Evolutionary conservation across 1,140 invertebrate species (phyloP), one percentile per base, ranked within the genome.

Genomic region (Bombus turneri): DNA sequence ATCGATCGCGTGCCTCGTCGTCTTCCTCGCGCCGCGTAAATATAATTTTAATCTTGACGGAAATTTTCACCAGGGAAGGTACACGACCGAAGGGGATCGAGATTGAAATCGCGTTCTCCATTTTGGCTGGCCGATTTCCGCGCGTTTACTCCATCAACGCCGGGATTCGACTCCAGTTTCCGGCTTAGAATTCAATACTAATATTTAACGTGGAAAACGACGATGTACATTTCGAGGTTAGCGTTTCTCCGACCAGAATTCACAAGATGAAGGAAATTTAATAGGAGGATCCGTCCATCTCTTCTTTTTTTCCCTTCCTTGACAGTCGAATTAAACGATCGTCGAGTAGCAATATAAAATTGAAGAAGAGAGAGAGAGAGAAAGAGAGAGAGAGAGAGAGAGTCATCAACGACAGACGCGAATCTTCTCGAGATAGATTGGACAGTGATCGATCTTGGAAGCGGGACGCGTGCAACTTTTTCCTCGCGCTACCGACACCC

Each of bases 21-120:
- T 37, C 41, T 25, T 9, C n/a, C 28, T 2, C 34, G 37, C 34
- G 8, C 37, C 68, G 83, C 80, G 83, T 72, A 79, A 84, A 84
- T 84, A 84, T 84, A 80, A 84, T 84, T 84, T 84, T 84, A 84
- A 84, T 84, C 76, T 80, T 39, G 76, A 71, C 75, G 66, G 62
- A 37, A 79, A 84, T 72, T 84, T 72, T 34, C 25, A 80, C 9
- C 53, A 43, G n/a, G 13, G 25, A 47, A 69, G 41, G 74, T 68
- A 57, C 64, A 68, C 74, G 59, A 22, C n/a, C 0, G 34, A 22
- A 25, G 22, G 39, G 34, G 31, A 53, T 37, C 81, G 47, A 78
- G 62, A 83, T 83, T 72, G 83, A 6, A 72, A 72, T 79, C 53
- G 53, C 31, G 31, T 79, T 62, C 53, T 3, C 43, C 28, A n/a